A percentile compares a stretch with the other conserved stretches of the same genome.
These are phyloP conservation scores for Drosophila cardini DNA, from an alignment of 1,140 invertebrate genomes.

Conservation along the genomic window DNA sequence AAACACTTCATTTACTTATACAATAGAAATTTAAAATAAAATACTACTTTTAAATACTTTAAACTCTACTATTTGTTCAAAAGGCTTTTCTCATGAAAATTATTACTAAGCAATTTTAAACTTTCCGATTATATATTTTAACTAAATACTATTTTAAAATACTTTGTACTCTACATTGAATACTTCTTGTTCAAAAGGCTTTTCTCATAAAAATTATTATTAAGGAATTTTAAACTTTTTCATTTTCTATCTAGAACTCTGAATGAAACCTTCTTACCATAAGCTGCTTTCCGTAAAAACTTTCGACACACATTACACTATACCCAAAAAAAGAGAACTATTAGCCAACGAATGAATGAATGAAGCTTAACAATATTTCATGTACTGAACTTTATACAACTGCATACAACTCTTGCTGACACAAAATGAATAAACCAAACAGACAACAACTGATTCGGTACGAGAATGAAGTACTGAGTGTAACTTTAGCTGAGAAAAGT, in stretches of 20 bases:
- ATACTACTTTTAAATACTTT: too few relatives aligned
- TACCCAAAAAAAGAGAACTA: constrained; percentile 13
- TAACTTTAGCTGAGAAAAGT: constrained; percentile 47
- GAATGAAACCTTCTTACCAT: neutral
- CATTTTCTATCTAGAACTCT: neutral
- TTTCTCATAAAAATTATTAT: too few relatives aligned
- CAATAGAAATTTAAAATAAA: too few relatives aligned
- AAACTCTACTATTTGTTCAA: too few relatives aligned
- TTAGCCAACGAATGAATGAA: constrained; percentile 35
- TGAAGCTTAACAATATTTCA: constrained; percentile 34
- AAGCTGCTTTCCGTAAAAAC: constrained; percentile 7
- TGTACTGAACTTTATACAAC: constrained; percentile 15
- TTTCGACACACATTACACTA: neutral
- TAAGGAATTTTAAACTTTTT: too few relatives aligned
- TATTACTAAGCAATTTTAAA: too few relatives aligned
- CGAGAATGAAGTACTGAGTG: constrained; percentile 6
- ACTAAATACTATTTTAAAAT: too few relatives aligned
- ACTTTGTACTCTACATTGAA: too few relatives aligned
- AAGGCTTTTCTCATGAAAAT: too few relatives aligned
- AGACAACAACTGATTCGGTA: constrained; percentile 31
- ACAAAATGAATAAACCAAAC: constrained; percentile 32
- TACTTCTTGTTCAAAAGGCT: too few relatives aligned
- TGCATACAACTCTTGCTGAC: constrained; percentile 16
- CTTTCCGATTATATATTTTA: too few relatives aligned
- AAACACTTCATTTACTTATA: too few relatives aligned